Base-by-base conservation (phyloP, 2,888 invertebrate genomes). In the Chloromyia formosa region DNA sequence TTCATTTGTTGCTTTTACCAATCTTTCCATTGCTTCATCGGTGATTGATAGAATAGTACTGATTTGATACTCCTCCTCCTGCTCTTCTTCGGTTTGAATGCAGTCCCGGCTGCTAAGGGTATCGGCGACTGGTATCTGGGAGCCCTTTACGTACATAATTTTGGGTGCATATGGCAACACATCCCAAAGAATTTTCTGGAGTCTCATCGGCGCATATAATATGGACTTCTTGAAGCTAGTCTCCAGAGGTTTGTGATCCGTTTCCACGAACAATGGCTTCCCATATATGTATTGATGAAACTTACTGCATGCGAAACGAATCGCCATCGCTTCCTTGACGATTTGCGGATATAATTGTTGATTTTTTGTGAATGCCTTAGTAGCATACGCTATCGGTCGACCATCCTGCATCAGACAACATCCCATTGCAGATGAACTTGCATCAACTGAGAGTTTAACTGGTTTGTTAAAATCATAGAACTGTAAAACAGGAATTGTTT, bases 401-500 rank as follows among this genome's bases (percentile, higher is more conserved):
- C 9, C 12, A 53, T 53, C 53, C 53, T 53, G 53, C 14, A 53
- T 53, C 2, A 53, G 16, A 53, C 53, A 53, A 35, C 27, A 35
- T 35, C 27, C 27, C 7, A 35, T 35, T 35, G 2, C 2, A 35
- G 27, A 35, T 4, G 27, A 35, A 7, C 27, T 35, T 35, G 27
- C 27, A 35, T 35, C 27, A 2, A 35, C 27, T 2, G 27, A 35
- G 7, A 35, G 27, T 68, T 66, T 14, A 66, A 56, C 20, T 54
- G 66, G 10, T 66, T 53, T 9, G 27, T n/a, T 58, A 35, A 35
- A 2, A 35, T 35, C 27, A 35, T 35, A 35, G 7, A 35, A 35
- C 27, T 35, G 27, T 74, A 66, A 49, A 74, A 68, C 20, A 66
- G 74, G 40, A 42, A 74, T 53, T 68, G 12, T 53, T 3, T 14